These are phyloP conservation scores for Lycaena phlaeas DNA, from an alignment of 2,888 invertebrate genomes.

Conservation along the genomic window DNA sequence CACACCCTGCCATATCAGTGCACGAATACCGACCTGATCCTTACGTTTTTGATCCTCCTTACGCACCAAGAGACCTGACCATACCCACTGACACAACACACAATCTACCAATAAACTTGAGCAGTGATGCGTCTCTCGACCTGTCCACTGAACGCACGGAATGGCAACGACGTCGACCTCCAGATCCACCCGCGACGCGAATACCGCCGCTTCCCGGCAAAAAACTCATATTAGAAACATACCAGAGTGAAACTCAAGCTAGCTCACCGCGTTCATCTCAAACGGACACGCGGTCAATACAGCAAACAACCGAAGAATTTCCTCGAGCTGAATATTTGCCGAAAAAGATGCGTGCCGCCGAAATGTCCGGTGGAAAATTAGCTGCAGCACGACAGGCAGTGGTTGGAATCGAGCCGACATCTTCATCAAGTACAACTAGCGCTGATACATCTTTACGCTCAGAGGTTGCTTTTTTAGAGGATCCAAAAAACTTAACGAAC, in stretches of 20 bases:
- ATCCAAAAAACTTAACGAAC: constrained; percentile 72
- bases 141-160: constrained; percentile 53
- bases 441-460: constrained; percentile 35
- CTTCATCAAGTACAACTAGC: constrained; percentile 27
- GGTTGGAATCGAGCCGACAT: constrained; percentile 23
- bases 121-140: constrained; percentile 61
- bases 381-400: constrained; percentile 30
- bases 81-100: constrained; percentile 40
- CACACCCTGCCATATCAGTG: constrained; percentile 28
- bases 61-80: constrained; percentile 44
- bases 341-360: constrained; percentile 68
- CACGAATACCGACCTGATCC: constrained; percentile 53
- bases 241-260: constrained; percentile 56
- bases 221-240: constrained; percentile 63
- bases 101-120: constrained; percentile 65
- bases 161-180: constrained; percentile 53
- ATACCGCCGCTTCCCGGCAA: constrained; percentile 60
- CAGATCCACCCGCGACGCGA: constrained; percentile 44
- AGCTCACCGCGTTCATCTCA: constrained; percentile 34
- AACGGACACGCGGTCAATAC: constrained; percentile 24
- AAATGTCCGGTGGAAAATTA: constrained; percentile 59
- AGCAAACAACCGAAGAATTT: constrained; percentile 32
- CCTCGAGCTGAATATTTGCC: constrained; percentile 58
- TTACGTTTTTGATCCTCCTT: constrained; percentile 40
- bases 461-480: constrained; percentile 67